Evolutionary conservation across 2,888 invertebrate species (phyloP).

Genomic region (Pristionchus fissidentatus): DNA sequence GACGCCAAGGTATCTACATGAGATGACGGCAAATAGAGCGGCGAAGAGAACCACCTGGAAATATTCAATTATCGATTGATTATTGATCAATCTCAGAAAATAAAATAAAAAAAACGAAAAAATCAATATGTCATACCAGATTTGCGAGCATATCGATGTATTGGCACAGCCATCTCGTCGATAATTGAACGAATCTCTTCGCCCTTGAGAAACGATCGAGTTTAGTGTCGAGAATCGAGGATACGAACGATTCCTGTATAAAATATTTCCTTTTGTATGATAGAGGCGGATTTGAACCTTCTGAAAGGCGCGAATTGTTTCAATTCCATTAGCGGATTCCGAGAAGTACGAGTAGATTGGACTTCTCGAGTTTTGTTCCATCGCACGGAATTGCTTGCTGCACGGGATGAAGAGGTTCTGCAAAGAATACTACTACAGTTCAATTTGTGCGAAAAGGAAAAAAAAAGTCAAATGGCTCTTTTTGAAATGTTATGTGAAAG

Average conservation of each 20-base stretch:
- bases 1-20: conserved; percentile 74
- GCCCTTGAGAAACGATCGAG: background rate
- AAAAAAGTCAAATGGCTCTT: no score
- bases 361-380: background rate
- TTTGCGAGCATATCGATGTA: conserved; percentile 33
- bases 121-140: background rate
- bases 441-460: no score
- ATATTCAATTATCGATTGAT: background rate
- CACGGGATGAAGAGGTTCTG: background rate
- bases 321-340: background rate
- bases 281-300: background rate
- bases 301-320: background rate
- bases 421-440: background rate
- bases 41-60: conserved; percentile 86
- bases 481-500: background rate
- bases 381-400: background rate
- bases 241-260: background rate
- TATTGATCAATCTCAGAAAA: background rate
- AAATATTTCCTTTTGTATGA: background rate
- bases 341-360: background rate
- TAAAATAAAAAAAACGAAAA: background rate
- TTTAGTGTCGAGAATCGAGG: background rate
- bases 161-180: background rate
- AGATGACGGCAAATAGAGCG: conserved; percentile 88
- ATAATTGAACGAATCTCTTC: background rate